These are phyloP conservation scores for Cepaea nemoralis DNA, from an alignment of 1,140 invertebrate genomes.

Conservation along the genomic window DNA sequence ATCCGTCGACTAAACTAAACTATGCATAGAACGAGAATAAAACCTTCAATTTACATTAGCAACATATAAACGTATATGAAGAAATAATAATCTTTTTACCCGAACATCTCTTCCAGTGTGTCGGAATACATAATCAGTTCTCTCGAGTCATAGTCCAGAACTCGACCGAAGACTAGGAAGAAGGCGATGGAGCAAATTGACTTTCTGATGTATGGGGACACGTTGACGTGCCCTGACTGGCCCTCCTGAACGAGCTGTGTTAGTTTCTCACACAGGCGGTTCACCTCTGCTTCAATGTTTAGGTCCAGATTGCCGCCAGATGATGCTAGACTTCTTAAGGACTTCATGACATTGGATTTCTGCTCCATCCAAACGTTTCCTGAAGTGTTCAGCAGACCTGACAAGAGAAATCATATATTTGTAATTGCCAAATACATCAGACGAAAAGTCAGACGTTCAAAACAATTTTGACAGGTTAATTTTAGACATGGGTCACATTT, in stretches of 20 bases:
- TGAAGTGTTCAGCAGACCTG: slow-evolving; percentile 1
- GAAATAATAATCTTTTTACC: neutral
- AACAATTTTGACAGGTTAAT: no score
- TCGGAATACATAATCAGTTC: neutral
- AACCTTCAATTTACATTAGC: no score
- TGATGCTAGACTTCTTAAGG: neutral
- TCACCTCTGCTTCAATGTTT: neutral
- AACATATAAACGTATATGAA: no score
- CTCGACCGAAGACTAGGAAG: neutral
- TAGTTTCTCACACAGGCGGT: neutral
- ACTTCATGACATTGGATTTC: neutral
- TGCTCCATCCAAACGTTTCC: slow-evolving; percentile 6
- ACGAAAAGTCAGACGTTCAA: no score
- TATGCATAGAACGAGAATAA: no score
- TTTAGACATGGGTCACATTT: no score
- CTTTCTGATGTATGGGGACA: slow-evolving; percentile 2
- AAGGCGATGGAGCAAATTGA: neutral
- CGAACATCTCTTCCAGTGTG: neutral
- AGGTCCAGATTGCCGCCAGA: neutral
- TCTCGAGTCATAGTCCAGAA: neutral
- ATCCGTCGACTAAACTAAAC: no score
- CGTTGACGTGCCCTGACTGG: neutral
- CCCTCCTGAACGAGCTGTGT: neutral
- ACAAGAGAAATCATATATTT: neutral
- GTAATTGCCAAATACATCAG: no score